Conservation (phyloP, 2,797 vertebrate species). For the Sphenodon punctatus region DNA sequence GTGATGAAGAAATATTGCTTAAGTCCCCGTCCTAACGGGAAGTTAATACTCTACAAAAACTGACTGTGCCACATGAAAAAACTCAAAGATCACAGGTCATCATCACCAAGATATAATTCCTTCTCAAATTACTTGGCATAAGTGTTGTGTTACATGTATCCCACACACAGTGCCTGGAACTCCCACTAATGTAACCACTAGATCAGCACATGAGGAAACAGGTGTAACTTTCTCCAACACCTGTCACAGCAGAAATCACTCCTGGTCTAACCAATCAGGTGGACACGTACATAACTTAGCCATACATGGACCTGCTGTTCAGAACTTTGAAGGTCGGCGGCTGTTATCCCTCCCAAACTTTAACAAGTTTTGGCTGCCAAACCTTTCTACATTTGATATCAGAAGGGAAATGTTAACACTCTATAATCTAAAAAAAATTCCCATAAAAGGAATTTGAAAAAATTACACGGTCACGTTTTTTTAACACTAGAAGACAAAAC, state of each 20-base stretch:
- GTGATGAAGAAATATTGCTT: not conserved
- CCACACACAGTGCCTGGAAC: slow-evolving; percentile 49
- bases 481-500: not conserved
- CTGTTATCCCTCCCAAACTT: slow-evolving; percentile 51
- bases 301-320: slow-evolving; percentile 69
- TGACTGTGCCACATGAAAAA: slow-evolving; percentile 12
- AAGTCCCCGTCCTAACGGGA: not conserved
- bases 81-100: slow-evolving; percentile 60
- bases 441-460: slow-evolving; percentile 38
- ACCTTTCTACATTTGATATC: slow-evolving; percentile 64
- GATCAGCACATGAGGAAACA: slow-evolving; percentile 62
- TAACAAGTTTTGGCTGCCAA: slow-evolving; percentile 60
- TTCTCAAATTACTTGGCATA: slow-evolving; percentile 71
- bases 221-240: slow-evolving; percentile 49
- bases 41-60: slow-evolving; percentile 15
- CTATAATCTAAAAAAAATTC: slow-evolving; percentile 23
- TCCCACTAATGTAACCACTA: slow-evolving; percentile 45
- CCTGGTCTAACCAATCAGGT: slow-evolving; percentile 50
- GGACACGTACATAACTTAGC: slow-evolving; percentile 46
- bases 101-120: slow-evolving; percentile 44
- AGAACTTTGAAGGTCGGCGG: slow-evolving; percentile 63
- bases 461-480: too few relatives aligned
- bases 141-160: not conserved
- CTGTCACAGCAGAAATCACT: slow-evolving; percentile 25
- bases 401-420: slow-evolving; percentile 69